phyloP scores from a whole-genome alignment of 1,140 invertebrate species.

The Drosophila mayri region DNA sequence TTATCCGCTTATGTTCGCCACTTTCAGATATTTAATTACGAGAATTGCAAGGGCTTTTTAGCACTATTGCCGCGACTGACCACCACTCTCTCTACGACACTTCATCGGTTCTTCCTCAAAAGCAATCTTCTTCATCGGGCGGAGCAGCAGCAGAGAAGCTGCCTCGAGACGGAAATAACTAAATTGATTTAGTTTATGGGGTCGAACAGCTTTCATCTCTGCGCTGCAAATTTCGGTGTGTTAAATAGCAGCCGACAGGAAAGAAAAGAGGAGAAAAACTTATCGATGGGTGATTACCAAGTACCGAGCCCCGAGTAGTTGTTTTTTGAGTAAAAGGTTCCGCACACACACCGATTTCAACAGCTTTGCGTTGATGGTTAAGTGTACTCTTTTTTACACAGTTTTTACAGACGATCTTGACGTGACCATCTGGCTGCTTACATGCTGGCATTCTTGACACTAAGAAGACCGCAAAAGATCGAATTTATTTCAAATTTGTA shows the following conservation, averaged over 20 bases:
- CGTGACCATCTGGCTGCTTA: constrained; percentile 29
- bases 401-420: constrained; percentile 30
- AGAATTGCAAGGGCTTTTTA: constrained; percentile 4
- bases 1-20: constrained; percentile 34
- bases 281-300: constrained; percentile 48
- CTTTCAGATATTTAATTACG: constrained; percentile 17
- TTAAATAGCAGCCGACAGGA: constrained; percentile 41
- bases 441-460: constrained; percentile 36
- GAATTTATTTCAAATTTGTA: constrained; percentile 25
- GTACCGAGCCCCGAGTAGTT: constrained; percentile 32
- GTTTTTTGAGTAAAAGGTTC: constrained; percentile 44
- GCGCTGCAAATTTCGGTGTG: constrained; percentile 38
- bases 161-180: constrained; percentile 32
- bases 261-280: constrained; percentile 40
- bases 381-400: constrained; percentile 29
- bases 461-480: constrained; percentile 36
- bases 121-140: constrained; percentile 25
- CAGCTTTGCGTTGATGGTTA: constrained; percentile 29
- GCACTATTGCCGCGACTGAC: constrained; percentile 12
- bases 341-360: constrained; percentile 35
- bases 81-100: constrained; percentile 9
- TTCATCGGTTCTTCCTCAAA: constrained; percentile 10
- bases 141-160: constrained; percentile 1
- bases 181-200: constrained; percentile 50
- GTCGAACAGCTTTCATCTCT: constrained; percentile 42